Percentiles rank a stretch among this genome's conserved stretches.
Conservation (phyloP, 2,113 vertebrate genomes). For the Blennius ocellaris region DNA sequence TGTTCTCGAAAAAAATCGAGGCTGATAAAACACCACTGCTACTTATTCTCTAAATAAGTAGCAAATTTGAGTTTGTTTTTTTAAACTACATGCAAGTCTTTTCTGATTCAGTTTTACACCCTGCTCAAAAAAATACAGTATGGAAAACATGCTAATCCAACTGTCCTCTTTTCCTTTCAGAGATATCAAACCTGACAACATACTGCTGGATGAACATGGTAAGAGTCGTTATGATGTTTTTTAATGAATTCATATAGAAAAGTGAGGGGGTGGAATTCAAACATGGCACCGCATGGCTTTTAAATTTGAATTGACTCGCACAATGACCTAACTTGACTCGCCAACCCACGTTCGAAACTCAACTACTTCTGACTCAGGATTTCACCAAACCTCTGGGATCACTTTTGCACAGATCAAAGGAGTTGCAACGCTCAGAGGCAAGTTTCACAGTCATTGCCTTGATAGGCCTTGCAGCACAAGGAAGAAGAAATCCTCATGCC, state of each 20-base stretch:
- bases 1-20: too few species aligned
- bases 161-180: constrained; percentile 77
- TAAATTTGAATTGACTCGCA: neutral
- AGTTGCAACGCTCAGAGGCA: constrained; percentile 26
- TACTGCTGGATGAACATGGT: constrained; percentile 97
- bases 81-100: constrained; percentile 3
- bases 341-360: neutral
- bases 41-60: neutral
- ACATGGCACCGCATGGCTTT: neutral
- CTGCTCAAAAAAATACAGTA: neutral
- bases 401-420: constrained; percentile 39
- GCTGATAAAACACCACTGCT: neutral
- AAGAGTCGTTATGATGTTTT: constrained; percentile 68
- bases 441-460: constrained; percentile 10
- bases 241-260: neutral
- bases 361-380: constrained; percentile 16
- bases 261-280: neutral
- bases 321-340: constrained; percentile 19
- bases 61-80: too few species aligned
- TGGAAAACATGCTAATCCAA: constrained; percentile 10
- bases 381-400: constrained; percentile 30
- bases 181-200: constrained; percentile 99
- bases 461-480: constrained; percentile 23
- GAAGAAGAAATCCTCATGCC: constrained; percentile 3
- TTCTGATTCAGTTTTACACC: neutral